Evolutionary conservation across 2,888 invertebrate genomes (phyloP).

Genomic region (Himalopsyche japonica): DNA sequence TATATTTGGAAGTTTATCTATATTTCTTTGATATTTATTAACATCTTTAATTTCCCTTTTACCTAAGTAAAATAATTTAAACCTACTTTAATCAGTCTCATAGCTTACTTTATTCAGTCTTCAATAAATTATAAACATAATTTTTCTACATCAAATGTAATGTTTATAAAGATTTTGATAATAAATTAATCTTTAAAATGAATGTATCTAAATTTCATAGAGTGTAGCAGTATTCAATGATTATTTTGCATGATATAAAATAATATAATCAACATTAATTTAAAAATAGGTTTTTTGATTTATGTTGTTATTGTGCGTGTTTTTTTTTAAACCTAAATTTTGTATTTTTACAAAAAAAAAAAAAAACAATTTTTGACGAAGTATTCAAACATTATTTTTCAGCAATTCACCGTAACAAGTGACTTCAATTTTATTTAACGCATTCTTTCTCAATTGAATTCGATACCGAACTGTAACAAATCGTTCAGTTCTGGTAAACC

Average conservation of each 20-base stretch:
- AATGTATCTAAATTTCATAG: too few relatives aligned
- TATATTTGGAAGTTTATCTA: background rate
- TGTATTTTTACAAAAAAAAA: too few relatives aligned
- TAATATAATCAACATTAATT: too few relatives aligned
- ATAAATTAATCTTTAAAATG: too few relatives aligned
- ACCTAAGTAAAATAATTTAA: background rate
- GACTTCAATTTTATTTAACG: background rate
- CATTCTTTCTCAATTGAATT: background rate
- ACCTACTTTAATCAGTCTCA: conserved; percentile 5
- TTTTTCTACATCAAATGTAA: background rate
- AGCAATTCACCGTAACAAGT: background rate
- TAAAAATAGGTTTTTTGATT: too few relatives aligned
- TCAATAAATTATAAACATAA: background rate
- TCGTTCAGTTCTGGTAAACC: background rate
- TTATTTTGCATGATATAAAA: too few relatives aligned
- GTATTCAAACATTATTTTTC: background rate
- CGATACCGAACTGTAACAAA: background rate
- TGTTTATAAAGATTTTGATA: background rate
- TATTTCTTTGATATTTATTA: background rate
- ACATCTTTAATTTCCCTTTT: background rate
- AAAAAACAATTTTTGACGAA: too few relatives aligned
- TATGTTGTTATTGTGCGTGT: background rate
- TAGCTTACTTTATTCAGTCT: conserved; percentile 4
- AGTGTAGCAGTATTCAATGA: too few relatives aligned
- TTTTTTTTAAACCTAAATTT: background rate